phyloP scores from a whole-genome alignment of 2,113 vertebrate species.

The Seriola aureovittata region DNA sequence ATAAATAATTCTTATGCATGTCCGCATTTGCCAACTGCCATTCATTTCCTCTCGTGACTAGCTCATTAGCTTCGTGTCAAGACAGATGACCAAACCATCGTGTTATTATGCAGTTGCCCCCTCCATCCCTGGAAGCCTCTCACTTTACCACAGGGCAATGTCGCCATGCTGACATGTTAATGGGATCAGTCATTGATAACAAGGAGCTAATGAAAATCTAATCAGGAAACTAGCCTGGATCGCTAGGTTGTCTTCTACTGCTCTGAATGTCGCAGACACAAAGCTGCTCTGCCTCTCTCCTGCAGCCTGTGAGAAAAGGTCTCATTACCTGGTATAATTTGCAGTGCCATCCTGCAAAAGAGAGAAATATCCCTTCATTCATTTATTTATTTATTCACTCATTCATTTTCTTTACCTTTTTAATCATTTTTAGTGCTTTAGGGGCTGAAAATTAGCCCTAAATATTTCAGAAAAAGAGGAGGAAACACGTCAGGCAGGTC shows the following conservation, averaged over 20 bases:
- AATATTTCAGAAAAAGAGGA: slow-evolving; percentile 10
- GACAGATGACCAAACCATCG: slow-evolving; percentile 60
- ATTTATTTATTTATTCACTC: slow-evolving; percentile 39
- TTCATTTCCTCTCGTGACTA: slow-evolving; percentile 43
- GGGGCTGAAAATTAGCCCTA: background rate
- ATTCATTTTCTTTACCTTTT: slow-evolving; percentile 15
- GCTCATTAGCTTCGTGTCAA: slow-evolving; percentile 66
- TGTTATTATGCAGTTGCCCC: slow-evolving; percentile 38
- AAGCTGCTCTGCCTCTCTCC: slow-evolving; percentile 27
- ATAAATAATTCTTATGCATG: slow-evolving; percentile 38
- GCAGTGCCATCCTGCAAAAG: slow-evolving; percentile 25
- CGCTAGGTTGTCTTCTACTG: slow-evolving; percentile 46
- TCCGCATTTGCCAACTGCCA: slow-evolving; percentile 36
- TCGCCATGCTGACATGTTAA: slow-evolving; percentile 72
- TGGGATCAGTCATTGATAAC: slow-evolving; percentile 79
- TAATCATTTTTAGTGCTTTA: slow-evolving; percentile 14
- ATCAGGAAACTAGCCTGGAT: slow-evolving; percentile 67
- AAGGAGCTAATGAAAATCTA: slow-evolving; percentile 79
- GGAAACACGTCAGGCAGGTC: slow-evolving; percentile 16
- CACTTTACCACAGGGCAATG: slow-evolving; percentile 62
- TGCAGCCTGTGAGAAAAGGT: slow-evolving; percentile 31
- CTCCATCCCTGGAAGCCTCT: slow-evolving; percentile 44
- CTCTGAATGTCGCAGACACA: slow-evolving; percentile 29
- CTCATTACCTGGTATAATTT: slow-evolving; percentile 51
- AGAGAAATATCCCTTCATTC: background rate